Evolutionary conservation across 1,140 invertebrate species (phyloP), one percentile per base, ranked within the genome.

Genomic region (Pentalonia nigronervosa): DNA sequence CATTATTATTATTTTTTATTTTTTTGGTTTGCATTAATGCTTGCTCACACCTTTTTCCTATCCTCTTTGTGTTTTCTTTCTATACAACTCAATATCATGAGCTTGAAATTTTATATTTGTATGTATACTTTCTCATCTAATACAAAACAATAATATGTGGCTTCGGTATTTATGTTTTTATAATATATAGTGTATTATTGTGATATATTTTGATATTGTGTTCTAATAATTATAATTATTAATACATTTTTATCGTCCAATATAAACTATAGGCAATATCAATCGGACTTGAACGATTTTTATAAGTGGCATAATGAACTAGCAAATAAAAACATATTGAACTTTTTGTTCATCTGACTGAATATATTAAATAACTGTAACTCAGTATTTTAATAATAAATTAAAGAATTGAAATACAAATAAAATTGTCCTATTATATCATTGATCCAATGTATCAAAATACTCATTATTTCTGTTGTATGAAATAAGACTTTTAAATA

Each of bases 21-120:
- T 60, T 67, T 90, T 36, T 90, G 50, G 88, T 90, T 90, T 90
- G 88, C 36, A 4, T 90, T 56, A 41, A 90, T 90, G 88, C 88
- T 90, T 90, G 48, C 36, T 90, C 87, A 56, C 34, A 25, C 20
- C 2, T 90, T 60, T 90, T 90, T 41, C 88, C n/a, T 60, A 90
- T 60, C 34, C 88, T 88, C 9, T 30, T 86, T 90, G 9, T 53
- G n/a, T 89, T 50, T 34, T 90, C 23, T 36, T 41, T 90, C 56
- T 41, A 14, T 90, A 34, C 8, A 90, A 60, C 23, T 90, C 36
- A 60, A 90, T 4, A 56, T 60, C 25, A 41, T 41, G 50, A 41
- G 34, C 34, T 23, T 56, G 14, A 90, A 60, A 56, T 50, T 87
- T n/a, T 11, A 50, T 45, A 25, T 84, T 25, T 50, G 86, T 60